Conservation (phyloP, 2,797 vertebrate genomes). For the Hydrophis major region DNA sequence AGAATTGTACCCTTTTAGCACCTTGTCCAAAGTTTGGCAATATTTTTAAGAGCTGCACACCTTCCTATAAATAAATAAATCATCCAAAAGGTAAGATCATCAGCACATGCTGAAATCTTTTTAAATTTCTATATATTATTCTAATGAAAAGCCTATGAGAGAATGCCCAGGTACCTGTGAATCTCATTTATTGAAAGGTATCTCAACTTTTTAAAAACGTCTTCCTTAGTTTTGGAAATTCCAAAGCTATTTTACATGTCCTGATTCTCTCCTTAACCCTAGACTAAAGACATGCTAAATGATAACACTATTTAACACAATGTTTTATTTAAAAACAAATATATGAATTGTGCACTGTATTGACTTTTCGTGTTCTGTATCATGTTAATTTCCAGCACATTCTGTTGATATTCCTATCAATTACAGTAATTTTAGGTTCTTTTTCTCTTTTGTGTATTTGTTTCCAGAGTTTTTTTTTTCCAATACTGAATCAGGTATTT, state of each 20-base stretch:
- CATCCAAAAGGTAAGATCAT: not conserved
- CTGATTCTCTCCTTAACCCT: not conserved
- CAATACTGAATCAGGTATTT: not conserved
- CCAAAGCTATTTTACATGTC: not conserved
- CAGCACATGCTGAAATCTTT: not conserved
- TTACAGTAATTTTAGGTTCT: not conserved
- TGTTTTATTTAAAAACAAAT: not conserved
- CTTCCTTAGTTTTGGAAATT: not conserved
- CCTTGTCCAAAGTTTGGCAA: not conserved
- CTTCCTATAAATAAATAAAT: not conserved
- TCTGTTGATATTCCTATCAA: not conserved
- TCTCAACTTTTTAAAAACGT: not conserved
- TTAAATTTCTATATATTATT: not conserved
- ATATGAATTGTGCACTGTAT: not conserved
- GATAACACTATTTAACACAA: not conserved
- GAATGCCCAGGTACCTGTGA: not conserved
- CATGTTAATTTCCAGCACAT: not conserved
- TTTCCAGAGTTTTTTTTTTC: not conserved
- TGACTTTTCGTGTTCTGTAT: not conserved
- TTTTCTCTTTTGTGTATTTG: not conserved
- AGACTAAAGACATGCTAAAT: not conserved
- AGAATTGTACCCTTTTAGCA: not conserved
- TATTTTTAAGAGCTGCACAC: not conserved
- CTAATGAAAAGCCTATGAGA: not conserved
- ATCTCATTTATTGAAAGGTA: not conserved